Percentiles rank a stretch among this genome's conserved stretches.
These are phyloP conservation scores for Solenopsis fugax DNA, from an alignment of 1,140 invertebrate genomes.

Conservation along the genomic window DNA sequence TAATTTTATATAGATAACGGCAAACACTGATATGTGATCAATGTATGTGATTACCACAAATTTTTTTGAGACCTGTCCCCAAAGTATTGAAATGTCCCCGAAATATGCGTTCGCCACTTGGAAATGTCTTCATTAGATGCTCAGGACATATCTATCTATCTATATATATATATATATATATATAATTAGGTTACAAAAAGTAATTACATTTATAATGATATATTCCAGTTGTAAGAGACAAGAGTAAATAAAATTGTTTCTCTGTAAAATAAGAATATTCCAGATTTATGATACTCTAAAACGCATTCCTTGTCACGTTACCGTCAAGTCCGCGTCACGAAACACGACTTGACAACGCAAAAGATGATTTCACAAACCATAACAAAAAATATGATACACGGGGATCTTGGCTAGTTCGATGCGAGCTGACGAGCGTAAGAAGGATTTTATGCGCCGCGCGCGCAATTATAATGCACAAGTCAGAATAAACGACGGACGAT, in stretches of 20 bases:
- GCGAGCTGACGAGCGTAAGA: conserved; percentile 10
- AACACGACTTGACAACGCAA: conserved; percentile 10
- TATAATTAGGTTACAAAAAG: background rate
- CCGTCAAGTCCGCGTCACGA: conserved; percentile 7
- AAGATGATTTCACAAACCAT: conserved; percentile 45
- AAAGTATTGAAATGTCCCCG: too few relatives aligned
- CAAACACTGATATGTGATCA: too few relatives aligned
- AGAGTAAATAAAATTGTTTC: background rate
- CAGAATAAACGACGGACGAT: conserved; percentile 79
- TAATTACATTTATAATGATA: background rate
- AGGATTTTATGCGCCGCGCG: conserved; percentile 60
- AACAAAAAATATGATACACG: conserved; percentile 50
- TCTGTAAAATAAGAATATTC: background rate
- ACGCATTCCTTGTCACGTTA: background rate
- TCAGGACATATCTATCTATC: too few relatives aligned
- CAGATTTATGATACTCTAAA: background rate
- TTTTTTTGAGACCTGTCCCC: too few relatives aligned
- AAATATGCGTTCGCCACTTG: too few relatives aligned
- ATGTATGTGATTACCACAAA: too few relatives aligned
- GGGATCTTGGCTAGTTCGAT: background rate
- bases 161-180: background rate
- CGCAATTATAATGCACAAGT: conserved; percentile 78
- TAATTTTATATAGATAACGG: too few relatives aligned
- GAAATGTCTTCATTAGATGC: too few relatives aligned
- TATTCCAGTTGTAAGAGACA: background rate